Evolutionary conservation across 2,888 invertebrate species (phyloP).

Genomic region (Pterostichus madidus): DNA sequence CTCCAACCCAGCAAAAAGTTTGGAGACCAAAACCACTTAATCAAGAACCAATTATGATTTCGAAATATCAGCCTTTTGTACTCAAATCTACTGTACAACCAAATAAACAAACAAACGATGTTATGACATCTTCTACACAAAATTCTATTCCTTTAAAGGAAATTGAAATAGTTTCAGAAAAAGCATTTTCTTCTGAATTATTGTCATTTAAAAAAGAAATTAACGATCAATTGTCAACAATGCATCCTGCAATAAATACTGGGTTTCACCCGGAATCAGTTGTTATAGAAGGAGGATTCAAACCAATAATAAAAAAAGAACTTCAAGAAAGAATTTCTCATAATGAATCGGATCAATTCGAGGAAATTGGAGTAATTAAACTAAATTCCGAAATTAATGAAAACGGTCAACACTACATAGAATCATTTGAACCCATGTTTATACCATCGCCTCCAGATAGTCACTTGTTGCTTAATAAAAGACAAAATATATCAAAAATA

Average conservation of each 20-base stretch:
- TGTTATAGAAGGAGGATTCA: constrained; percentile 91
- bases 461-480: constrained; percentile 72
- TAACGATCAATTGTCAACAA: constrained; percentile 71
- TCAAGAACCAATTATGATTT: constrained; percentile 8
- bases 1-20: not conserved
- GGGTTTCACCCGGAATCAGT: constrained; percentile 90
- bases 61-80: constrained; percentile 45
- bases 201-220: constrained; percentile 63
- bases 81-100: constrained; percentile 71
- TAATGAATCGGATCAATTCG: constrained; percentile 72
- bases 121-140: constrained; percentile 32
- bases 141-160: constrained; percentile 22
- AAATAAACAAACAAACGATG: constrained; percentile 68
- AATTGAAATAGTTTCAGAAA: constrained; percentile 55
- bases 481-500: constrained; percentile 68
- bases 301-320: constrained; percentile 85
- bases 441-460: constrained; percentile 88
- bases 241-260: constrained; percentile 83
- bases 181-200: constrained; percentile 54
- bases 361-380: constrained; percentile 77
- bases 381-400: constrained; percentile 74
- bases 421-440: constrained; percentile 89
- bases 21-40: constrained; percentile 23
- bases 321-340: constrained; percentile 79
- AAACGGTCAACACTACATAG: constrained; percentile 79